Conservation (phyloP, 1,140 invertebrate species). For the Atopsyche davidsoni region DNA sequence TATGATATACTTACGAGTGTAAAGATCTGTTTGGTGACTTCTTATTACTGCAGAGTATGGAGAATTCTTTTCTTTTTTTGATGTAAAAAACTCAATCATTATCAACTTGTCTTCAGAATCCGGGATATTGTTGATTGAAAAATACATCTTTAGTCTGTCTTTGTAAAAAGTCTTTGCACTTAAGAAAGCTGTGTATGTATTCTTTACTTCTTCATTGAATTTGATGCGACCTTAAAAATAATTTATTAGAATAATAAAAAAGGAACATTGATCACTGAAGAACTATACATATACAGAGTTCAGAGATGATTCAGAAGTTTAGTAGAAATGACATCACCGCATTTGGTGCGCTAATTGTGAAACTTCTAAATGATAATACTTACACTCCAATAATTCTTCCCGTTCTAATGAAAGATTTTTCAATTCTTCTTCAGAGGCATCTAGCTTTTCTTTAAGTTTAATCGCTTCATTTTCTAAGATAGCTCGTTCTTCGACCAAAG, state of each 20-base stretch:
- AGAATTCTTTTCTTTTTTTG: conserved; percentile 15
- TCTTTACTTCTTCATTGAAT: conserved; percentile 18
- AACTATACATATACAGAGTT: not conserved
- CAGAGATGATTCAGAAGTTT: not conserved
- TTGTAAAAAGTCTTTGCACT: conserved; percentile 24
- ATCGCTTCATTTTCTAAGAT: conserved; percentile 3
- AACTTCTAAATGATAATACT: no score
- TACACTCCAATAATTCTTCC: conserved; percentile 9
- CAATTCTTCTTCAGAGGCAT: no score
- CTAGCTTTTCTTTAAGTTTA: no score
- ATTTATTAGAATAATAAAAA: no score
- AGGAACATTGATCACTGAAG: conserved; percentile 4
- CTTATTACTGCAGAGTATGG: conserved; percentile 18
- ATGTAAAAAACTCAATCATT: conserved; percentile 23
- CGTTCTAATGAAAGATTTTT: no score
- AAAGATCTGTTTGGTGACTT: not conserved
- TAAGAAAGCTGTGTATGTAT: conserved; percentile 19
- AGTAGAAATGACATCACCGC: no score
- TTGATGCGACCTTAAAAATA: conserved; percentile 1
- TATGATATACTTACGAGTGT: conserved; percentile 5
- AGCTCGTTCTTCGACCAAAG: conserved; percentile 5
- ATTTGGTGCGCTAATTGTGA: no score
- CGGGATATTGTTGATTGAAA: conserved; percentile 13
- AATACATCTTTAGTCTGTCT: conserved; percentile 23
- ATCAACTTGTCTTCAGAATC: conserved; percentile 15